Evolutionary conservation across 2,797 vertebrate genomes (phyloP).

Genomic region (Sebastes trivittatus): DNA sequence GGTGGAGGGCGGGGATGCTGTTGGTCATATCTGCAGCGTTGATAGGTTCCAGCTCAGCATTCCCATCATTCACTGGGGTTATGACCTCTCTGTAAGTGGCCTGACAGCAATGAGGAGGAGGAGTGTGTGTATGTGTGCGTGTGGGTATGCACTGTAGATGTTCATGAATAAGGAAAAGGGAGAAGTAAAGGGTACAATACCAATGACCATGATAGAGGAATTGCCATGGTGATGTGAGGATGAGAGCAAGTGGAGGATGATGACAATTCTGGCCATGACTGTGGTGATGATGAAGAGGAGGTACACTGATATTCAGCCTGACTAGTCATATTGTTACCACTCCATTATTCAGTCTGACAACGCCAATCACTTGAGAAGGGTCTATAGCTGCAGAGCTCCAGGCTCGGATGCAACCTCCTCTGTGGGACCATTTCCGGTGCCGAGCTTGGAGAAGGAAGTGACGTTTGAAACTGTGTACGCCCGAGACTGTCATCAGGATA

Average conservation of each 20-base stretch:
- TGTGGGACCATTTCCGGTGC: accelerated
- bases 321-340: not conserved
- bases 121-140: slow-evolving; percentile 5
- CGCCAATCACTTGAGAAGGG: not conserved
- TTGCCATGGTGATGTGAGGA: slow-evolving; percentile 12
- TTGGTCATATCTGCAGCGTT: slow-evolving; percentile 65
- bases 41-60: slow-evolving; percentile 74
- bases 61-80: slow-evolving; percentile 79
- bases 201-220: slow-evolving; percentile 24
- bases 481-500: no score
- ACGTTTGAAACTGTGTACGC: no score
- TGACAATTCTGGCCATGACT: slow-evolving; percentile 7
- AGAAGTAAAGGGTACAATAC: slow-evolving; percentile 26
- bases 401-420: not conserved
- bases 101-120: slow-evolving; percentile 57
- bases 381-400: not conserved
- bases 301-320: not conserved
- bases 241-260: slow-evolving; percentile 6
- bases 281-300: slow-evolving; percentile 5
- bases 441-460: no score
- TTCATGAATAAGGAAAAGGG: slow-evolving; percentile 54
- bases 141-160: slow-evolving; percentile 3
- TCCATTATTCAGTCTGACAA: not conserved
- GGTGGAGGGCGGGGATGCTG: slow-evolving; percentile 5
- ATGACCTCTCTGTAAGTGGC: slow-evolving; percentile 79